These are phyloP conservation scores for Diplodus puntazzo DNA, from an alignment of 2,797 vertebrate species.

Conservation along the genomic window DNA sequence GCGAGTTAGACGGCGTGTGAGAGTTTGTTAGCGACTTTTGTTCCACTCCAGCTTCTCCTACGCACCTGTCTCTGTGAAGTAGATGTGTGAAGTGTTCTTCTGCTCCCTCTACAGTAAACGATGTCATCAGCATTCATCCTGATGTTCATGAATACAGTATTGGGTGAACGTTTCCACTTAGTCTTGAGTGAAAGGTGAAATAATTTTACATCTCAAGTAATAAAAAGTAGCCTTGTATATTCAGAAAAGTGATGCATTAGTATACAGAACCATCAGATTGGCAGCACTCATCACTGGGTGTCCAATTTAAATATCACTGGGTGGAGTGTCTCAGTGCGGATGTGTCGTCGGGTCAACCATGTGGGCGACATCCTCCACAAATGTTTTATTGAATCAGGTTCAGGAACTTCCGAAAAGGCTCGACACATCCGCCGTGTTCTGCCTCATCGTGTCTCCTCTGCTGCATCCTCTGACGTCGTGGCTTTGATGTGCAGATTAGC, in stretches of 20 bases:
- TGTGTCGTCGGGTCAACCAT: constrained; percentile 2
- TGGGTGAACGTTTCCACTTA: too few relatives aligned
- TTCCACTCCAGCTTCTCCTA: too few relatives aligned
- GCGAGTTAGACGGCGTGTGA: too few relatives aligned
- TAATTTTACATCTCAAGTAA: too few relatives aligned
- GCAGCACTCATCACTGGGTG: not conserved
- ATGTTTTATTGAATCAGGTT: not conserved
- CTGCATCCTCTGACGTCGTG: constrained; percentile 5
- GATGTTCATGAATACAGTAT: too few relatives aligned
- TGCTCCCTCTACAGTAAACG: too few relatives aligned
- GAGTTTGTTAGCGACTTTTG: too few relatives aligned
- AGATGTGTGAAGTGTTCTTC: too few relatives aligned
- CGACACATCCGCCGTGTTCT: not conserved
- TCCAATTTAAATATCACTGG: not conserved
- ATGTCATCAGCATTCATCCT: too few relatives aligned
- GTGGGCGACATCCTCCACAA: constrained; percentile 18
- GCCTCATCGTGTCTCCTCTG: not conserved
- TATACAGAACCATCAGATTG: not conserved
- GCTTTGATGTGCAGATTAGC: constrained; percentile 35
- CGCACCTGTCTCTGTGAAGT: too few relatives aligned
- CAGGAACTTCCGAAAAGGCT: not conserved
- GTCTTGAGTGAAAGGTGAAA: too few relatives aligned
- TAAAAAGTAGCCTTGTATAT: too few relatives aligned
- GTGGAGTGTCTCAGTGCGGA: not conserved
- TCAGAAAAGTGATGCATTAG: not conserved